Base-by-base conservation (phyloP, 2,888 invertebrate genomes). In the Pteria penguin region DNA sequence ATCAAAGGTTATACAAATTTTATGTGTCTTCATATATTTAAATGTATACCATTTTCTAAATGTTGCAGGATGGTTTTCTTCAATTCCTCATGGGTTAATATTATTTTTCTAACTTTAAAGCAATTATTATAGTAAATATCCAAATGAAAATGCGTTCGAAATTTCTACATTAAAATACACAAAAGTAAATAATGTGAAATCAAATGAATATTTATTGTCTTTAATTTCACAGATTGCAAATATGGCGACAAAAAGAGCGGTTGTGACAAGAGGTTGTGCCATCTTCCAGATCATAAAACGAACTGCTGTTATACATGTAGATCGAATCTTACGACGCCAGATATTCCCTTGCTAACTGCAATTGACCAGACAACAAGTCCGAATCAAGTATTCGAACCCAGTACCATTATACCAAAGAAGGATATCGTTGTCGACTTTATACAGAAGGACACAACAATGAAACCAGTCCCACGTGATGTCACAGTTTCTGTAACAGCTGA, bases 231-330 rank as follows among this genome's bases (percentile, higher is more conserved):
- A 84, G 84, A 73, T 57, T 84, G 84, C 70, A 80, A 82, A 33
- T 84, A 76, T 58, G 83, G 83, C 0, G 84, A 84, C 60, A 76
- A 79, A 24, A 77, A 65, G 33, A 63, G 73, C 3, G 75, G 77
- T 5, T 82, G 82, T 52, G 61, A 65, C 26, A 52, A 57, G 2
- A 18, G 68, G 0, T 58, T 63, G 8, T 84, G 84, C 72, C 69
- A 54, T n/a, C 76, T 80, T 31, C 57, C 70, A 2, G 58, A 60
- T 5, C 83, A 84, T 45, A 60, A 78, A 24, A 67, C 66, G 4
- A 61, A 77, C 8, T 84, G 84, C 36, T 84, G 84, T 62, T 75
- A 81, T 65, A 83, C 84, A 32, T 84, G 84, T 65, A 79, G 83
- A 8, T 36, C 29, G 1, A 45, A 55, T 26, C 5, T 22, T 29